Evolutionary conservation across 2,888 invertebrate species (phyloP), one percentile per base, ranked within the genome.

Genomic region (Helicoverpa assulta): DNA sequence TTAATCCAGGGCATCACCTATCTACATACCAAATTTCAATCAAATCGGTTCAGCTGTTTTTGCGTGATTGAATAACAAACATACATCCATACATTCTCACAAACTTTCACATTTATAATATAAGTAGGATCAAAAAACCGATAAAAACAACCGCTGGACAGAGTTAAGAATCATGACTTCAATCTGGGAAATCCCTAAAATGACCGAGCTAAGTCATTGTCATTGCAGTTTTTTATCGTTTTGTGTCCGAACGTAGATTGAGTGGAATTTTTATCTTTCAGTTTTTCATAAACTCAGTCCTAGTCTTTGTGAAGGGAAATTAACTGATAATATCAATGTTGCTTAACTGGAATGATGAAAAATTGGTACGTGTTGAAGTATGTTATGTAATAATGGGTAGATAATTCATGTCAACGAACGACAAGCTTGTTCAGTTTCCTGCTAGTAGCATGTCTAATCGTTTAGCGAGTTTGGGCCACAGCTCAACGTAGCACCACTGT

Each of bases 391-490:
- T 55, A 67, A 26, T 26, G 62, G 29, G 52, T 26, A 53, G 53
- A 40, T 37, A 59, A 18, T 16, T 40, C 40, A 54, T 56, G 65
- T 52, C 52, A 62, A 78, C 65, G 52, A 52, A 47, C 14, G 50
- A 59, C 64, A 43, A 50, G 26, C 73, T 19, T 59, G 43, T 55
- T 65, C 67, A 79, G 68, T 66, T 78, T 80, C 84, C 83, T 82
- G 64, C 57, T 78, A 8, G 29, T 50, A 57, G 43, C 68, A 71
- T 79, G 83, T 71, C 70, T 43, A 68, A 82, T 73, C 83, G 50
- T 81, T 83, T 83, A 83, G 79, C 84, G 61, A 67, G 76, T 78
- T 80, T 76, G 21, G 73, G 67, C 71, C 62, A 73, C 72, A 71
- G 71, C 58, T 53, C 50, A 54, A 67, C 76, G 69, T 77, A 75